phyloP scores from a whole-genome alignment of 2,888 invertebrate genomes.

The Drosophila crucigera region DNA sequence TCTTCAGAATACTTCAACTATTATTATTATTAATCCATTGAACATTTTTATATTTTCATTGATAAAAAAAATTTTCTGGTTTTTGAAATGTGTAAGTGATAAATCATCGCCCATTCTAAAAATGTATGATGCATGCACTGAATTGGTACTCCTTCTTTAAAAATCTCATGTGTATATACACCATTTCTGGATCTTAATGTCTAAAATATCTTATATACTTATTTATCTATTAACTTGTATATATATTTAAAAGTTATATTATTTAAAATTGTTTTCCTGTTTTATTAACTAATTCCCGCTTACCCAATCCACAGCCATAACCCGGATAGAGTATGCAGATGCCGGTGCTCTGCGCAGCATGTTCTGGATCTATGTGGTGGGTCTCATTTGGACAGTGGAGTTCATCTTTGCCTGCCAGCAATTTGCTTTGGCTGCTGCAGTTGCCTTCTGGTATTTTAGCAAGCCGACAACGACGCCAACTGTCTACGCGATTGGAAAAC shows the following conservation, averaged over 20 bases:
- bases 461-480: slow-evolving; percentile 90
- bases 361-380: slow-evolving; percentile 97
- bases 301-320: slow-evolving; percentile 86
- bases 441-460: slow-evolving; percentile 97
- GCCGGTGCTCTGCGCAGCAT: slow-evolving; percentile 94
- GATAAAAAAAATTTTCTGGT: slow-evolving; percentile 27
- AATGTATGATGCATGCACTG: slow-evolving; percentile 24
- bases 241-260: neutral
- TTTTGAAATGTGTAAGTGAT: slow-evolving; percentile 54
- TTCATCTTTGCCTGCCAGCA: slow-evolving; percentile 97
- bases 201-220: neutral
- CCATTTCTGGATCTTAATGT: neutral
- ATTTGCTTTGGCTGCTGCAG: slow-evolving; percentile 96
- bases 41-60: slow-evolving; percentile 32
- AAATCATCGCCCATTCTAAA: slow-evolving; percentile 6
- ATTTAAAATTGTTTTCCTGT: neutral
- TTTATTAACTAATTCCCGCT: slow-evolving; percentile 19
- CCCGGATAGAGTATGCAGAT: slow-evolving; percentile 90
- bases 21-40: slow-evolving; percentile 1
- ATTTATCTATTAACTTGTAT: slow-evolving; percentile 5
- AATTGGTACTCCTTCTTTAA: slow-evolving; percentile 3
- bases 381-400: slow-evolving; percentile 96
- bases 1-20: slow-evolving; percentile 1
- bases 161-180: slow-evolving; percentile 34
- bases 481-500: slow-evolving; percentile 88